phyloP scores from a whole-genome alignment of 1,140 invertebrate genomes.

The Lepidurus packardi region DNA sequence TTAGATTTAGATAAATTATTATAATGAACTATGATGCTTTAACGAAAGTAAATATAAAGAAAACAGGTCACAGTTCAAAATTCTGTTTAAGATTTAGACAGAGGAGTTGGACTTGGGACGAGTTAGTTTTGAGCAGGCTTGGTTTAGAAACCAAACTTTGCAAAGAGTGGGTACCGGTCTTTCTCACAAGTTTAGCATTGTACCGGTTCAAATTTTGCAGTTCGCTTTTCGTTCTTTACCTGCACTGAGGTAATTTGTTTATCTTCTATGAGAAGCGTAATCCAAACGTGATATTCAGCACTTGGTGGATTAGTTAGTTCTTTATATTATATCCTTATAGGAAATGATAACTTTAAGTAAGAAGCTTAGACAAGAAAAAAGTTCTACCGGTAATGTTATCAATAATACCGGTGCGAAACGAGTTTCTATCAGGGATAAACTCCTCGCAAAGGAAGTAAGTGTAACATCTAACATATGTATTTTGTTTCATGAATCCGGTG shows the following conservation, averaged over 20 bases:
- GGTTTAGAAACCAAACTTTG: too few species aligned
- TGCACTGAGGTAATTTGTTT: not conserved
- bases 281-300: not conserved
- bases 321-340: not conserved
- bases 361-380: not conserved
- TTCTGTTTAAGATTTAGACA: too few species aligned
- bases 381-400: not conserved
- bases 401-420: conserved; percentile 47
- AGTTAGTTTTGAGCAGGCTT: too few species aligned
- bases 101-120: too few species aligned
- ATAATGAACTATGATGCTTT: too few species aligned
- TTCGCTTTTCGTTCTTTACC: too few species aligned
- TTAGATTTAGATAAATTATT: too few species aligned
- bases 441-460: conserved; percentile 70
- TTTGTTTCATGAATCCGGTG: not conserved
- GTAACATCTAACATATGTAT: conserved; percentile 26
- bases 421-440: conserved; percentile 74
- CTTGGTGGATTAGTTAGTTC: not conserved
- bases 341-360: conserved; percentile 4
- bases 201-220: too few species aligned
- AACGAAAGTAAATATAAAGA: too few species aligned
- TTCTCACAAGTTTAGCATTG: too few species aligned
- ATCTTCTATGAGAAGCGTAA: not conserved
- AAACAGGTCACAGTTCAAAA: too few species aligned
- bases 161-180: too few species aligned